A percentile compares a stretch with the other conserved stretches of the same genome.
Evolutionary conservation across 2,888 invertebrate species (phyloP).

Genomic region (Acleris holmiana): DNA sequence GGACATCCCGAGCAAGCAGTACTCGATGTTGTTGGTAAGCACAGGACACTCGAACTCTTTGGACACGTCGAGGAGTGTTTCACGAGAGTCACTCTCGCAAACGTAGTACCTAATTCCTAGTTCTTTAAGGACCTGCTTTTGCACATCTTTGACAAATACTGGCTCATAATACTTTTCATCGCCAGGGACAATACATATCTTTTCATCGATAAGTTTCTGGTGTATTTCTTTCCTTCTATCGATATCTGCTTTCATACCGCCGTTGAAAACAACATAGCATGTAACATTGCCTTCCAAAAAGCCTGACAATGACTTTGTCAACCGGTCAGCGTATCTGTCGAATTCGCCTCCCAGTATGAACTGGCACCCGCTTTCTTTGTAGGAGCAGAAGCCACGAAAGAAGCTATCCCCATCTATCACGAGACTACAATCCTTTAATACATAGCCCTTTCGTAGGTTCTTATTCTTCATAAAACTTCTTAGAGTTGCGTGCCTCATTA

Average conservation of each 20-base stretch:
- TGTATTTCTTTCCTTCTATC: constrained; percentile 40
- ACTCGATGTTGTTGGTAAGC: constrained; percentile 48
- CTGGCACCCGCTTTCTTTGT: constrained; percentile 46
- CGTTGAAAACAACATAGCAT: constrained; percentile 43
- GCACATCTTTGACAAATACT: constrained; percentile 42
- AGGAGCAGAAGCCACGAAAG: constrained; percentile 43
- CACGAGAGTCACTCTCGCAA: constrained; percentile 45
- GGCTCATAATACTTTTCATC: constrained; percentile 41
- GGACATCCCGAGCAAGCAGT: constrained; percentile 41
- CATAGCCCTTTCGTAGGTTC: constrained; percentile 6
- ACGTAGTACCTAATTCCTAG: constrained; percentile 48
- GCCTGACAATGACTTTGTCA: constrained; percentile 30
- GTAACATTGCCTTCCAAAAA: constrained; percentile 38
- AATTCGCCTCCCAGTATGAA: constrained; percentile 47
- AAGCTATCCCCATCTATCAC: constrained; percentile 43
- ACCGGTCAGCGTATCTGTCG: constrained; percentile 39
- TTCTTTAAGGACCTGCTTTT: constrained; percentile 46
- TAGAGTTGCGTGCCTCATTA: constrained; percentile 40
- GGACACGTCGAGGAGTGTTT: constrained; percentile 45
- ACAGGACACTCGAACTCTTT: constrained; percentile 47
- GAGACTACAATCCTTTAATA: constrained; percentile 32
- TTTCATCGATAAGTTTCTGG: constrained; percentile 40
- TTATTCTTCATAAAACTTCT: constrained; percentile 35
- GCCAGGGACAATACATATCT: constrained; percentile 33
- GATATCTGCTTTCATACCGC: constrained; percentile 40